Percentiles rank a stretch among this genome's conserved stretches.
phyloP scores from a whole-genome alignment of 2,888 invertebrate species.

The Trachelus troglodyta region DNA sequence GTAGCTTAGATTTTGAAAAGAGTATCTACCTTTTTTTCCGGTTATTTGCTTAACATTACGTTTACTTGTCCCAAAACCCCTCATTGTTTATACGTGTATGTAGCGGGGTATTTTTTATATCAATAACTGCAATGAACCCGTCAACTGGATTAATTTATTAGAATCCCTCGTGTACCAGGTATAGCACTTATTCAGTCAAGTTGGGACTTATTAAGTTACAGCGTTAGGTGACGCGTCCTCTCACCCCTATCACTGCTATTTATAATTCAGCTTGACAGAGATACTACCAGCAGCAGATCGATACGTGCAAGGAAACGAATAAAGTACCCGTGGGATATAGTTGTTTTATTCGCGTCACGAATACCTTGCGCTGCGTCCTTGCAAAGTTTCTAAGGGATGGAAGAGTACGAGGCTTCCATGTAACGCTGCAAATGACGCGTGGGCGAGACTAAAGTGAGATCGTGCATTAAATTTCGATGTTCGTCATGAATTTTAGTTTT shows the following conservation, averaged over 20 bases:
- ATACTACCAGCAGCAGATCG: background rate
- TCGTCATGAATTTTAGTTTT: background rate
- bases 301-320: background rate
- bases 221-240: conserved; percentile 17
- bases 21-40: background rate
- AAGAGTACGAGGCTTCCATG: background rate
- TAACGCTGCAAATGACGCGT: background rate
- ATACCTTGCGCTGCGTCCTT: background rate
- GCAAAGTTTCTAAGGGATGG: background rate
- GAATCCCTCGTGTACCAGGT: background rate
- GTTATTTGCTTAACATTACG: background rate
- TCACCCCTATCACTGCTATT: background rate
- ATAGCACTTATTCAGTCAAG: conserved; percentile 17
- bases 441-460: background rate
- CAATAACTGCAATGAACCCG: background rate
- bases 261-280: background rate
- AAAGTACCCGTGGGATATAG: background rate
- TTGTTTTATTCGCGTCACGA: background rate
- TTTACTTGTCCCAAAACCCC: background rate
- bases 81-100: background rate
- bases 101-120: background rate
- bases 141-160: background rate
- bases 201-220: conserved; percentile 23
- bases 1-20: background rate
- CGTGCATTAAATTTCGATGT: background rate